phyloP scores from a whole-genome alignment of 2,113 vertebrate species.

The Eleginops maclovinus region DNA sequence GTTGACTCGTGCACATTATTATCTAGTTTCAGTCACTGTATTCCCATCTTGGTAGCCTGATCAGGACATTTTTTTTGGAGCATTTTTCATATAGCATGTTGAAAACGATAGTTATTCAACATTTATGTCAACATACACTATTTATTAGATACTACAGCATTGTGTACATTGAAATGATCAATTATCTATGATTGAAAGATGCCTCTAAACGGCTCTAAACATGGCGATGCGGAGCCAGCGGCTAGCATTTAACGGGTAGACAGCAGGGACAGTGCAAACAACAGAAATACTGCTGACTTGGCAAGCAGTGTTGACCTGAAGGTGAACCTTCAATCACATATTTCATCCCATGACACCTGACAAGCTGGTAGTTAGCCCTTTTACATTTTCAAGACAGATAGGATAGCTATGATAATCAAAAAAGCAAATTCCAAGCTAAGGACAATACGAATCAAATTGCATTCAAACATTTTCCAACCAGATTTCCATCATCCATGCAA shows the following conservation, averaged over 20 bases:
- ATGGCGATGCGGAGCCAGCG: too few species aligned
- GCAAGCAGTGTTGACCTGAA: too few species aligned
- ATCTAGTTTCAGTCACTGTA: conserved; percentile 10
- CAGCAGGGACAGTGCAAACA: too few species aligned
- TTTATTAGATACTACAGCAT: neutral
- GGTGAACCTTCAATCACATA: neutral
- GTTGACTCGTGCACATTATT: conserved; percentile 31
- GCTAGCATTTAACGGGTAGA: too few species aligned
- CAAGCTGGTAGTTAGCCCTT: neutral
- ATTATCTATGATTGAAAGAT: too few species aligned
- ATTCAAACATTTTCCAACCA: neutral
- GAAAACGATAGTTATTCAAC: neutral
- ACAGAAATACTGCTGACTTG: too few species aligned
- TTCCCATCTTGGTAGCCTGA: neutral
- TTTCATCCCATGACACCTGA: neutral
- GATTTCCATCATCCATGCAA: neutral
- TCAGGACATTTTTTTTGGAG: neutral
- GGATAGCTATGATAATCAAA: neutral
- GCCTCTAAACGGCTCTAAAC: too few species aligned
- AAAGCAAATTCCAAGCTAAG: neutral
- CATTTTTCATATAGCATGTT: conserved; percentile 9
- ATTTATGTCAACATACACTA: conserved; percentile 7
- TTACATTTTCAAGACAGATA: neutral
- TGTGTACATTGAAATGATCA: neutral
- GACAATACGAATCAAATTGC: neutral